Percentiles rank a stretch among this genome's conserved stretches.
These are phyloP conservation scores for Sebastes jordani DNA, from an alignment of 2,797 vertebrate species.

Conservation along the genomic window DNA sequence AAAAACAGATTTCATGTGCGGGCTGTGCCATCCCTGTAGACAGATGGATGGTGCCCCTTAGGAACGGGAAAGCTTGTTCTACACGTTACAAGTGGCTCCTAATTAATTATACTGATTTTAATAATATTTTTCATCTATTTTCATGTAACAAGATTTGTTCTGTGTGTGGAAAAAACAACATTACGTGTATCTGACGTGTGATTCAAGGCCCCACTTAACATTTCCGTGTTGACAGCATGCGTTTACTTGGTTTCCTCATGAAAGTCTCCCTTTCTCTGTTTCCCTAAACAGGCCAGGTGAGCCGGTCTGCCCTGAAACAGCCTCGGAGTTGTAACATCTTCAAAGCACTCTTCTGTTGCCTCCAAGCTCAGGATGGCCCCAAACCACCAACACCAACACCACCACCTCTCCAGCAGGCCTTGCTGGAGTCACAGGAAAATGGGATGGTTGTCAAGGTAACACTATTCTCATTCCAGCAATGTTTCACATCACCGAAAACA, in stretches of 20 bases:
- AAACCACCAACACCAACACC: slow-evolving; percentile 69
- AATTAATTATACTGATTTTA: background rate
- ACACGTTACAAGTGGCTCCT: slow-evolving; percentile 14
- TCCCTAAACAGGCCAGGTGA: slow-evolving; percentile 84
- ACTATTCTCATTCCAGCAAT: slow-evolving; percentile 33
- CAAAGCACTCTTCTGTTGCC: slow-evolving; percentile 91
- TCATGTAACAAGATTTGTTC: background rate
- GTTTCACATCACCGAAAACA: slow-evolving; percentile 33
- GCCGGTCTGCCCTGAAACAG: slow-evolving; percentile 88
- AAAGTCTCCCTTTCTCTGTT: slow-evolving; percentile 3
- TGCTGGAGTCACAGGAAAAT: slow-evolving; percentile 87
- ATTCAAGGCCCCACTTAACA: background rate
- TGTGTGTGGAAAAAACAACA: background rate
- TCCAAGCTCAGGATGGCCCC: slow-evolving; percentile 87
- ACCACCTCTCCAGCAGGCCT: slow-evolving; percentile 82
- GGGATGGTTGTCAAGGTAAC: slow-evolving; percentile 89
- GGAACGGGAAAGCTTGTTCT: slow-evolving; percentile 12
- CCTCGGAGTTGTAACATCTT: slow-evolving; percentile 90
- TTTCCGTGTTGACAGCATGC: background rate
- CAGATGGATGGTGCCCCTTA: slow-evolving; percentile 50
- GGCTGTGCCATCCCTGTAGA: slow-evolving; percentile 63
- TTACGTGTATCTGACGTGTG: background rate
- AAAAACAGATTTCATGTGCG: slow-evolving; percentile 78
- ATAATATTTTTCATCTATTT: background rate
- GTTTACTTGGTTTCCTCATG: slow-evolving; percentile 13